Percentiles rank a stretch among this genome's conserved stretches.
Conservation (phyloP, 92 coral and sea anemone species). For the Diadumene lineata region DNA sequence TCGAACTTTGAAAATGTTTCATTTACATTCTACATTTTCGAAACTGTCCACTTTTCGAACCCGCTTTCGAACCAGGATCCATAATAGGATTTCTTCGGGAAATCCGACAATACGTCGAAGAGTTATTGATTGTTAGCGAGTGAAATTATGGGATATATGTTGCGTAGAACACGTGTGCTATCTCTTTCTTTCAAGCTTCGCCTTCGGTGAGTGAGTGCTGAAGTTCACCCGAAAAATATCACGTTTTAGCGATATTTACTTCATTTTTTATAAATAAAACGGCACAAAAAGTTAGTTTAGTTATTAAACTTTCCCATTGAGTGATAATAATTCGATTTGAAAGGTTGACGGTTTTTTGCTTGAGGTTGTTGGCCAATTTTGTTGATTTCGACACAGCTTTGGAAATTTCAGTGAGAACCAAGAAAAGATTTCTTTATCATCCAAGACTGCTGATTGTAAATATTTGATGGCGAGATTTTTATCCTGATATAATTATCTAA, state of each 20-base stretch:
- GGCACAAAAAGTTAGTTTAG: background rate
- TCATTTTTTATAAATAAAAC: background rate
- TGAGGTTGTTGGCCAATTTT: background rate
- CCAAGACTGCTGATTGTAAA: no score
- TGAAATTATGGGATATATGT: slow-evolving; percentile 67
- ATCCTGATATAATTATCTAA: background rate
- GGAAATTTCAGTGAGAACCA: no score
- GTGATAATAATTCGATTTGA: background rate
- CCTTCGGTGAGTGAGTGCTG: slow-evolving; percentile 53
- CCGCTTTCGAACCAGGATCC: no score
- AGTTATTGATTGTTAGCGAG: slow-evolving; percentile 5
- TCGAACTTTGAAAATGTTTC: no score
- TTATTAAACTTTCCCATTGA: background rate
- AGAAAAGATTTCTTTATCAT: no score
- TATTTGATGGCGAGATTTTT: no score
- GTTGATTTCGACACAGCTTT: background rate
- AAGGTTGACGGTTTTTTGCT: background rate
- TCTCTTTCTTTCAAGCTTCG: slow-evolving; percentile 85
- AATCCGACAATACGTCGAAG: slow-evolving; percentile 7
- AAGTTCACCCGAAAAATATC: background rate
- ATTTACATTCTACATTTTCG: no score
- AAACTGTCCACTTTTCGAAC: no score
- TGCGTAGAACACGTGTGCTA: slow-evolving; percentile 62
- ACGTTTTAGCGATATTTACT: background rate
- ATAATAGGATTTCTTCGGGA: no score